phyloP scores from a whole-genome alignment of 2,113 vertebrate genomes.

The Bambusicola thoracicus region DNA sequence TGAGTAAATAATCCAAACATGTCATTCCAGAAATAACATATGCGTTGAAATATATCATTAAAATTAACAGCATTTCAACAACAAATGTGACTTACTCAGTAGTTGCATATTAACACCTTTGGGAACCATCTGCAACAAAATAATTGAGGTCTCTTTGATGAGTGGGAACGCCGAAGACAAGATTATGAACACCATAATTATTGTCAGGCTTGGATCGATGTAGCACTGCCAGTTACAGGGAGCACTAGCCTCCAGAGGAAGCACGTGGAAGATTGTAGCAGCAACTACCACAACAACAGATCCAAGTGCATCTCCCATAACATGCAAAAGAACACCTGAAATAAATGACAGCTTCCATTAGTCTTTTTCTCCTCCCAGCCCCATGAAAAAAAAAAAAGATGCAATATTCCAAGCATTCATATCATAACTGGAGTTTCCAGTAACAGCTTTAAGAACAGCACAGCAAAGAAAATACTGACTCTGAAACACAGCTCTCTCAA shows the following conservation, averaged over 20 bases:
- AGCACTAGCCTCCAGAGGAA: constrained; percentile 59
- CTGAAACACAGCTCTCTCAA: not conserved
- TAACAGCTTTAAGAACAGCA: constrained; percentile 8
- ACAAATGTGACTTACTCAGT: constrained; percentile 76
- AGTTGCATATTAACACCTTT: constrained; percentile 75
- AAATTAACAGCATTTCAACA: not conserved
- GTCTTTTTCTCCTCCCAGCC: not conserved
- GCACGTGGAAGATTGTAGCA: constrained; percentile 79
- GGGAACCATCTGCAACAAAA: constrained; percentile 88
- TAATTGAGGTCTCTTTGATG: constrained; percentile 84
- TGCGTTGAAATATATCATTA: not conserved
- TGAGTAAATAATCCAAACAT: constrained; percentile 9
- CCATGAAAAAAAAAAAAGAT: not conserved
- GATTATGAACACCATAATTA: constrained; percentile 87
- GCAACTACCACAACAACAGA: constrained; percentile 82
- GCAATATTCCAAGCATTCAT: not conserved
- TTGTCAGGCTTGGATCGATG: constrained; percentile 86
- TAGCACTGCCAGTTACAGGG: constrained; percentile 89
- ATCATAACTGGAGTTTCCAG: not conserved
- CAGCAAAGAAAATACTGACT: not conserved
- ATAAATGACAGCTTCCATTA: constrained; percentile 39
- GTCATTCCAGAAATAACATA: not conserved
- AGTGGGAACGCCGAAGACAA: constrained; percentile 83
- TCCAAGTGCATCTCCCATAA: constrained; percentile 85
- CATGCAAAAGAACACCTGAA: constrained; percentile 83